Percentiles rank a stretch among this genome's conserved stretches.
Evolutionary conservation across 64 coral and sea anemone genomes (phyloP).

Genomic region (Stichodactyla helianthus): DNA sequence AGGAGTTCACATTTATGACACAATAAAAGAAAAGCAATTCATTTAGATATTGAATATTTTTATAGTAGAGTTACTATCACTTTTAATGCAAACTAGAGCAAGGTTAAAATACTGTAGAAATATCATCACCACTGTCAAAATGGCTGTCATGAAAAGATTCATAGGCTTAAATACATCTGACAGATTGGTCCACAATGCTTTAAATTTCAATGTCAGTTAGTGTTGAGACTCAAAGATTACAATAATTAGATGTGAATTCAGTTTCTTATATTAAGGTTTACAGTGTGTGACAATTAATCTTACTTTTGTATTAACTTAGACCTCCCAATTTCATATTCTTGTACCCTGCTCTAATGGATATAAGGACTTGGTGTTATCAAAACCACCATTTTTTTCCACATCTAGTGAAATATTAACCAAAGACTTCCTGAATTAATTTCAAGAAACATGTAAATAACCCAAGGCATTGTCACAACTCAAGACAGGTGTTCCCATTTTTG

Average conservation of each 20-base stretch:
- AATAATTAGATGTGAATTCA: neutral
- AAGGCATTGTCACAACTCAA: neutral
- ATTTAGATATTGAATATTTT: neutral
- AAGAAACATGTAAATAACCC: neutral
- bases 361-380: neutral
- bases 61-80: neutral
- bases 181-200: neutral
- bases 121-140: neutral
- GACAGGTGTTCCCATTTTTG: neutral
- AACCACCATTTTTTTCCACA: neutral
- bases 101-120: neutral
- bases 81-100: neutral
- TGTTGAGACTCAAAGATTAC: neutral
- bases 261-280: neutral
- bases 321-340: neutral
- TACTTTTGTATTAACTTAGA: neutral
- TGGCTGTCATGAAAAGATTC: neutral
- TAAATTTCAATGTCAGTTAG: neutral
- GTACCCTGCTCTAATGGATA: neutral
- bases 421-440: neutral
- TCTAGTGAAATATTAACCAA: conserved; percentile 7
- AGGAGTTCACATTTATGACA: neutral
- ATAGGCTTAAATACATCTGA: neutral
- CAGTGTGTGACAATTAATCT: neutral
- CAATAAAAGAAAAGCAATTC: neutral